These are phyloP conservation scores for Lutjanus argentimaculatus DNA, from an alignment of 2,797 vertebrate species.

Conservation along the genomic window DNA sequence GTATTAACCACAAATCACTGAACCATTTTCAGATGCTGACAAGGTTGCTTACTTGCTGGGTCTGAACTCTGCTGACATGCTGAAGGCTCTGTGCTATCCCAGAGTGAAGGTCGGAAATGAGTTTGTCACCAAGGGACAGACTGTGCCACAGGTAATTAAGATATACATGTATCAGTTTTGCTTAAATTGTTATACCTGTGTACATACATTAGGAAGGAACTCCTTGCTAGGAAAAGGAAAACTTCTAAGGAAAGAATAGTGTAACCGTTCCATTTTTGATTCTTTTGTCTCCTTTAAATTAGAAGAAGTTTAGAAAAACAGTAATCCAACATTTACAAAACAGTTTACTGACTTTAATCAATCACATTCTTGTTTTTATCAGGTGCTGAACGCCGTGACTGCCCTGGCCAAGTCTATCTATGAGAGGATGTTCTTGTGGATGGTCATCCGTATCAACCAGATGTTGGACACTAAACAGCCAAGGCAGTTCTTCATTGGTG, in stretches of 20 bases:
- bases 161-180: not conserved
- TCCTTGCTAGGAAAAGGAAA: too few species aligned
- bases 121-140: constrained; percentile 92
- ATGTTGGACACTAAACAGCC: constrained; percentile 94
- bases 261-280: too few species aligned
- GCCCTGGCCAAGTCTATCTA: constrained; percentile 92
- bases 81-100: constrained; percentile 92
- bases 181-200: too few species aligned
- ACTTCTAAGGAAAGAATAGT: too few species aligned
- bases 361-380: constrained; percentile 2
- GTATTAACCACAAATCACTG: not conserved
- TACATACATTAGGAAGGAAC: too few species aligned
- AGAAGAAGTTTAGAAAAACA: not conserved
- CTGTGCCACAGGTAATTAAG: constrained; percentile 89
- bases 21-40: constrained; percentile 87
- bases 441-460: constrained; percentile 94
- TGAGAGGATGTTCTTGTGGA: constrained; percentile 96
- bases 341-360: not conserved
- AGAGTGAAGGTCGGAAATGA: constrained; percentile 93
- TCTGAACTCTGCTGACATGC: constrained; percentile 92
- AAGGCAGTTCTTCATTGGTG: constrained; percentile 92
- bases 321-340: not conserved
- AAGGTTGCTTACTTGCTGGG: constrained; percentile 92
- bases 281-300: not conserved
- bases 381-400: constrained; percentile 91